Conservation (phyloP, 2,113 vertebrate species). For the Hemicordylus capensis region DNA sequence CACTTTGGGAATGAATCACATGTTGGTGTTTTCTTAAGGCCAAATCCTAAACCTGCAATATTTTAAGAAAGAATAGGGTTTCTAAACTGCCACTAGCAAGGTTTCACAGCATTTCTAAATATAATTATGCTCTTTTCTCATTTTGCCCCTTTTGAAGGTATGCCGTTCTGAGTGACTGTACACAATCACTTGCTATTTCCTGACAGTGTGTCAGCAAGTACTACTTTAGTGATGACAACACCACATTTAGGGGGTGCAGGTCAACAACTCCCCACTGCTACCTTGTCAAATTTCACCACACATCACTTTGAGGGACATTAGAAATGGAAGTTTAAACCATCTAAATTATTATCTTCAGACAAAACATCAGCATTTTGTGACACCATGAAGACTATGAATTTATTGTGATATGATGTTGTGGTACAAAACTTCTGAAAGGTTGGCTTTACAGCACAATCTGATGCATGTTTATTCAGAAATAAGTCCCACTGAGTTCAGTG, state of each 20-base stretch:
- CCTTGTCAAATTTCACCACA: background rate
- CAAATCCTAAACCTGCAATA: constrained; percentile 11
- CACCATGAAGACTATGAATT: background rate
- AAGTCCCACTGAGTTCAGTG: too few species aligned
- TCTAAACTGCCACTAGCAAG: constrained; percentile 42
- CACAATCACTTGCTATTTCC: background rate
- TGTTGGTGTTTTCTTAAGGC: constrained; percentile 52
- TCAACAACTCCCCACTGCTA: background rate
- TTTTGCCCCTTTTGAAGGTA: background rate
- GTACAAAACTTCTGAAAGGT: background rate
- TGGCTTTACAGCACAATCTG: background rate
- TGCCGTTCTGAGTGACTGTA: background rate
- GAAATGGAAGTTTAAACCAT: background rate
- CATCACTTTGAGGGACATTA: background rate
- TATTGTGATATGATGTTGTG: background rate
- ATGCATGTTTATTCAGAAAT: too few species aligned
- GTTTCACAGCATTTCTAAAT: background rate
- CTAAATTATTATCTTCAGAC: too few species aligned
- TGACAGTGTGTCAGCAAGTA: background rate
- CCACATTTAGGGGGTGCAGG: background rate
- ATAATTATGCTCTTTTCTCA: background rate
- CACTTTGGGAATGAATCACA: constrained; percentile 52
- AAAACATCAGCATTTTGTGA: too few species aligned
- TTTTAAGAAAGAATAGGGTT: constrained; percentile 32
- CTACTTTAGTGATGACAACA: background rate